Base-by-base conservation (phyloP, 2,113 vertebrate species). In the Mesocricetus auratus region DNA sequence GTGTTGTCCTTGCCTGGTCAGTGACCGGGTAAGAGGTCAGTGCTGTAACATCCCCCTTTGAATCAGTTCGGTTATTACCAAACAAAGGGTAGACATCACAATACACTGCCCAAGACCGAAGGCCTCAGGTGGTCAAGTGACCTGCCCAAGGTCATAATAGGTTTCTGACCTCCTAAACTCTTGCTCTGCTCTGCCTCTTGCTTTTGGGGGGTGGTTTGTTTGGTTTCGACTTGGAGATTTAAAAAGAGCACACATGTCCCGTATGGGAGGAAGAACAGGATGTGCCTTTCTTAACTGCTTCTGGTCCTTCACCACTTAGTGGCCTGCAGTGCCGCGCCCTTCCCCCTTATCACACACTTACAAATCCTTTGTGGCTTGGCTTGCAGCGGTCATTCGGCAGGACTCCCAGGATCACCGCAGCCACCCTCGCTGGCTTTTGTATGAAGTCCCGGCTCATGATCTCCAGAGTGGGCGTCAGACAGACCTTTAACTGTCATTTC, bases 151-250 rank as follows among this genome's bases (percentile, higher is more conserved):
- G 88, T 83, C 24, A 78, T 26, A 12, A 19, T 22, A 29, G 47
- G 26, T 13, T 42, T 86, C 60, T 9, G 31, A 50, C 64, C 15
- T 64, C 58, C 69, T 47, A 36, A 47, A 62, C 82, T 45, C 2
- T 29, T 39, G 8, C 60, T 75, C 33, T 7, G 0, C 29, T 93
- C 73, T 21, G 15, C 36, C 42, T 71, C 0, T 86, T 75, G 22
- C 60, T 91, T 89, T 71, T 60, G n/a, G 29, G 53, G 77, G 21
- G 85, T 45, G 15, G 8, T 45, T 78, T 60, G 8, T 45, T 87
- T 86, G 58, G 42, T 89, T 87, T 68, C 56, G 56, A 79, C 68
- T n/a, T 69, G 50, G 87, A 82, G 45, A 66, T 83, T 89, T 91
- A 77, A n/a, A 58, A 90, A 85, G 89, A 87, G 4, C 12, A 6